Evolutionary conservation across 1,140 invertebrate genomes (phyloP), one percentile per base, ranked within the genome.

Genomic region (Drosophila bifasciata): DNA sequence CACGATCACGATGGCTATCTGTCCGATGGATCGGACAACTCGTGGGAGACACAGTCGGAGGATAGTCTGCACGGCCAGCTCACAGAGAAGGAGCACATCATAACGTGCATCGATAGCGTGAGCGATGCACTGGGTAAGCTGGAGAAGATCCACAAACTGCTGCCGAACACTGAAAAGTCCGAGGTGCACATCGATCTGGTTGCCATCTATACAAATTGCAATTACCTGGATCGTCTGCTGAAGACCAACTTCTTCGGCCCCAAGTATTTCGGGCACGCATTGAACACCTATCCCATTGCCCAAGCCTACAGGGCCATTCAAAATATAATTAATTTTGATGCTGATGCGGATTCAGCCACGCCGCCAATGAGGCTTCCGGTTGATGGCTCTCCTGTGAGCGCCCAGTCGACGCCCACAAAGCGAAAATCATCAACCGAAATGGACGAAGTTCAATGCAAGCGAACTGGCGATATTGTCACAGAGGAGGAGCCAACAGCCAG

Each of bases 161-260:
- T 5, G 93, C 94, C 3, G 79, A 96, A 13, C 95, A 25, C 94
- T 13, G 32, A 13, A 36, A 96, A 91, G 95, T 93, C 51, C 93
- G 62, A 50, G 25, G 52, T 89, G 5, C 45, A 89, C 9, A 46
- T 58, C 49, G 76, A 84, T 48, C 91, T 98, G 15, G 91, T 98
- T 16, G 94, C 95, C 67, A 94, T 97, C 19, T 97, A 97, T 81
- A 97, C 97, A 91, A 96, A 97, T 90, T 97, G 96, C 76, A 94
- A 96, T 55, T 96, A 95, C 74, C 93, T 98, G 89, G 97, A 97
- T 91, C 95, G 95, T 73, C 91, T 97, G 4, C 95, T 98, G 93
- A 96, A 95, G 40, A 97, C 97, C 0, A 94, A 95, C 1, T 97
- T 97, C 92, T 98, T 98, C 88, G 95, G 96, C 71, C 96, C 96